Base-by-base conservation (phyloP, 2,888 invertebrate genomes). In the Serrognathus titanus region DNA sequence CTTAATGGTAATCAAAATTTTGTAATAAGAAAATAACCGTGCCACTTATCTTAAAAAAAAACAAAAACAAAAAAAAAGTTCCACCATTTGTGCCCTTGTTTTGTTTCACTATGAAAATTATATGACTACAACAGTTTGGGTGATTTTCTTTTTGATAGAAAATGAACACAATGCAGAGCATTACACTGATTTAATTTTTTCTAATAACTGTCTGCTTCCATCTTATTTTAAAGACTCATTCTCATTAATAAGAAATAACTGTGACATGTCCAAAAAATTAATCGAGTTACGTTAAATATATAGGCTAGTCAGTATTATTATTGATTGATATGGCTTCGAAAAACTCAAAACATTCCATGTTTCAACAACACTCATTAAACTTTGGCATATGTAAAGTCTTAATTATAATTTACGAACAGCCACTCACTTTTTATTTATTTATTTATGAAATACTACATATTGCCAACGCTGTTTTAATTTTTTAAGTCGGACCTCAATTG, bases 311-410 rank as follows among this genome's bases (percentile, higher is more conserved):
- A 31, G 24, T 31, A 31, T 31, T 31, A 31, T 31, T 43, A 43
- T 43, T 43, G 66, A 65, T 57, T 70, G 69, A 69, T 70, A 70
- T 69, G 69, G 67, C 66, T 69, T 56, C 59, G 62, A 61, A 63
- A 66, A 67, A 66, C 58, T 60, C 59, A 65, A 59, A 69, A 63
- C 64, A 64, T 61, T 63, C 65, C 58, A 54, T 43, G 10, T 43
- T 43, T 16, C 16, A 16, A 16, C 12, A 63, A 66, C 66, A 65
- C 63, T 65, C 62, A 63, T 61, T 67, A 65, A 66, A 69, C 69
- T 71, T 71, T 70, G 70, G 70, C 71, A 70, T 70, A 68, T 65
- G 57, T 62, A 65, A 67, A 70, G 67, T 69, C 67, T 68, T 67
- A 66, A 65, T 68, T 60, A 63, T 62, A 66, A 43, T 43, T 63